phyloP scores from a whole-genome alignment of 2,888 invertebrate species.

The Epirrhoe alternata region DNA sequence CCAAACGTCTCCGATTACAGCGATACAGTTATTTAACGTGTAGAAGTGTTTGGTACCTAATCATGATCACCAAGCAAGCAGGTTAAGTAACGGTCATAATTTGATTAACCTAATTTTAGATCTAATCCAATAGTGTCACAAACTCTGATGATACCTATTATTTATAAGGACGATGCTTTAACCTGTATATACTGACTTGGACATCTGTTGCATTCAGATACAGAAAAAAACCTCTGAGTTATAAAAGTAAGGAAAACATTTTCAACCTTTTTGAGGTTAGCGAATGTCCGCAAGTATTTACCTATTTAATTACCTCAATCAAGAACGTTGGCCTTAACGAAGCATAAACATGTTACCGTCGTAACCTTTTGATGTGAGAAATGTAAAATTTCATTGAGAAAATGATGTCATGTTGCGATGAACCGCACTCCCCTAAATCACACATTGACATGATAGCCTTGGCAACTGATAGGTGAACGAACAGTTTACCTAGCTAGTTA shows the following conservation, averaged over 20 bases:
- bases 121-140: too few species aligned
- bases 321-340: constrained; percentile 33
- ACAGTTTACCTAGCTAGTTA: constrained; percentile 37
- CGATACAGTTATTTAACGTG: background rate
- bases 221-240: background rate
- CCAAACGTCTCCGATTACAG: background rate
- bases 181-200: background rate
- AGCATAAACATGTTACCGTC: constrained; percentile 32
- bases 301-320: constrained; percentile 37
- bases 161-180: background rate
- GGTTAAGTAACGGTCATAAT: background rate
- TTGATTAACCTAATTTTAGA: background rate
- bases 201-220: background rate
- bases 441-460: constrained; percentile 24
- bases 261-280: constrained; percentile 22
- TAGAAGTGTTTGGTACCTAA: background rate
- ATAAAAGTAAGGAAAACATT: constrained; percentile 21
- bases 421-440: constrained; percentile 30
- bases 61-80: background rate
- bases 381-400: constrained; percentile 31
- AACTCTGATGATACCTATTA: background rate
- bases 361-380: constrained; percentile 39
- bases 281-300: constrained; percentile 34
- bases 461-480: constrained; percentile 22
- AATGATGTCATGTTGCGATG: constrained; percentile 36